Base-by-base conservation (phyloP, 2,888 invertebrate genomes). In the Patella caerulea region DNA sequence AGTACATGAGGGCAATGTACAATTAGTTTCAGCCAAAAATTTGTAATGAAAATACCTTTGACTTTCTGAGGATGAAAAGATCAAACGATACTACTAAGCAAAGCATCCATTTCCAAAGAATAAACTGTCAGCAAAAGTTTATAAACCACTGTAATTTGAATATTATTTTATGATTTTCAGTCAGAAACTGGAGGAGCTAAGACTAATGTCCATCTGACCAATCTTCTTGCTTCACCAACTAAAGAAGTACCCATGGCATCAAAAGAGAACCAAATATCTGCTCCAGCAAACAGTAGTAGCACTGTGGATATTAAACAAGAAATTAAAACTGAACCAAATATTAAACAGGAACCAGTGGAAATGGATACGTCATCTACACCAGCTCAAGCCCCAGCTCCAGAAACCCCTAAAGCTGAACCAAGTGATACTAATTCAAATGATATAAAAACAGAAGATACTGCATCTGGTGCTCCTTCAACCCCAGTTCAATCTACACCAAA, bases 261-360 rank as follows among this genome's bases (percentile, higher is more conserved):
- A 24, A 82, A 80, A 29, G 77, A 34, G 54, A 71, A 71, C 56
- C 75, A 75, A 24, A 19, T 75, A 19, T 71, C 71, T 12, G 55
- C 78, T 34, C 55, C 78, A 54, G 54, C 73, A 19, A 76, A 79
- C 54, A 78, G 73, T 52, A 29, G 75, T 52, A 29, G 75, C 24
- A 86, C 85, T 79, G 73, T 82, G 72, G 86, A 86, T 65, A 82
- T 86, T 59, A 88, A 88, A 80, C 80, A 81, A 12, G 87, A 86
- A 65, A 76, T 83, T 65, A 83, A 84, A 73, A 83, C 82, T 53
- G 88, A 88, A 74, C 79, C 87, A 45, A 86, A 85, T 45, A 52
- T 71, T 15, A 71, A 71, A 71, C 24, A 24, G n/a, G 72, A 71
- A 52, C 72, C 72, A n/a, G 24, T 34, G n/a, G 52, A 34, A 29